Percentiles rank a stretch among this genome's conserved stretches.
Conservation (phyloP, 2,888 invertebrate genomes). For the Carabus problematicus region DNA sequence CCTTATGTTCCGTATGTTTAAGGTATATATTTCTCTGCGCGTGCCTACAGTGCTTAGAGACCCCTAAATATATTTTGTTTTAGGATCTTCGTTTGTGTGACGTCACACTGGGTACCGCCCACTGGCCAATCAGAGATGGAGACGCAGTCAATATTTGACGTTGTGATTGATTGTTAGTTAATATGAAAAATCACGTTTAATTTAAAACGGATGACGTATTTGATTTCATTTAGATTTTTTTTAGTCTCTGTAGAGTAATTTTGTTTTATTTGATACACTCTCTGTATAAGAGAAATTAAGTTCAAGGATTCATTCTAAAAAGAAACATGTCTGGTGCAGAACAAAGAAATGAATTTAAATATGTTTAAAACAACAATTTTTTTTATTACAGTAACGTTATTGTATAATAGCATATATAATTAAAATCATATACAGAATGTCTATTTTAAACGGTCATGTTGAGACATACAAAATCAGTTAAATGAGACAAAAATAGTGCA, state of each 20-base stretch:
- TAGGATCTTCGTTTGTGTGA: slow-evolving; percentile 48
- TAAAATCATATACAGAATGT: no score
- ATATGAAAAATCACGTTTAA: slow-evolving; percentile 29
- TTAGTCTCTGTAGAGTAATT: slow-evolving; percentile 1
- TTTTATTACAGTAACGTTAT: no score
- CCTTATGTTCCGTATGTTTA: slow-evolving; percentile 9
- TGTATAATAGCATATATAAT: no score
- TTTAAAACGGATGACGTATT: slow-evolving; percentile 31
- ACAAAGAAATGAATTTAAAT: no score
- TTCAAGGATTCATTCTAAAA: no score
- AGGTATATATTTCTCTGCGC: neutral
- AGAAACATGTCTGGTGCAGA: no score
- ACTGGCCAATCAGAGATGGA: slow-evolving; percentile 44
- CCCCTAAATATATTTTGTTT: slow-evolving; percentile 44
- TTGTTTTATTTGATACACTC: slow-evolving; percentile 6
- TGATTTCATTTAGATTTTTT: slow-evolving; percentile 3
- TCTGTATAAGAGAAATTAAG: no score
- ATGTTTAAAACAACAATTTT: no score
- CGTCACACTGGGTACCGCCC: slow-evolving; percentile 51
- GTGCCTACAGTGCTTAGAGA: slow-evolving; percentile 6
- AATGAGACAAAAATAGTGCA: no score
- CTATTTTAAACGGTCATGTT: no score
- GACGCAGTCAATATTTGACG: slow-evolving; percentile 32
- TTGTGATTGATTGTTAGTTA: slow-evolving; percentile 34
- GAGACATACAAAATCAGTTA: no score